Percentiles rank a stretch among this genome's conserved stretches.
phyloP scores from a whole-genome alignment of 1,140 invertebrate species.

The Metopolophium dirhodum region DNA sequence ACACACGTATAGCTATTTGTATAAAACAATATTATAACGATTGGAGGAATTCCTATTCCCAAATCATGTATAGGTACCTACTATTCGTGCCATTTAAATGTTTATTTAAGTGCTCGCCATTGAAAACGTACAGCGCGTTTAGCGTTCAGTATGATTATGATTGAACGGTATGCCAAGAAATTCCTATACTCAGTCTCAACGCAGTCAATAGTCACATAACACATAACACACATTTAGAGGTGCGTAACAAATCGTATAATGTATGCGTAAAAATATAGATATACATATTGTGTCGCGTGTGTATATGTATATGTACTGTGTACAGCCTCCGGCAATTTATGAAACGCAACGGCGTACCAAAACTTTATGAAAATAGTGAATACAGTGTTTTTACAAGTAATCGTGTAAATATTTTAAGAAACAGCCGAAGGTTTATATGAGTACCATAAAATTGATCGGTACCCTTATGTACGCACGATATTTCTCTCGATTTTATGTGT shows the following conservation, averaged over 20 bases:
- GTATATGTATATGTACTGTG: not conserved
- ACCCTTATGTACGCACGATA: not conserved
- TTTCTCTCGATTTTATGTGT: not conserved
- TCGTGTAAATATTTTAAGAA: not conserved
- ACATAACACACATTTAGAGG: not conserved
- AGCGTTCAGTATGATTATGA: not conserved
- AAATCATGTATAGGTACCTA: not conserved
- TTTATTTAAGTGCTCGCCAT: not conserved
- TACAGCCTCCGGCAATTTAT: not conserved
- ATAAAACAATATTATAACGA: not conserved
- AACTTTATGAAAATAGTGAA: not conserved
- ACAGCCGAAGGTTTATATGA: not conserved
- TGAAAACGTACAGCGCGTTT: not conserved
- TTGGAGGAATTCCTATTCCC: not conserved
- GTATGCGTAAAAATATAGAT: not conserved
- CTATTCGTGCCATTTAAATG: not conserved
- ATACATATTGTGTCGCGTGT: not conserved
- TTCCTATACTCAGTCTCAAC: not conserved
- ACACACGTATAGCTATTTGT: not conserved
- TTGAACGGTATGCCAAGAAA: conserved; percentile 21
- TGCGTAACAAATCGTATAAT: conserved; percentile 11
- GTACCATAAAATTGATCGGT: not conserved
- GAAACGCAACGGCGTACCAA: not conserved
- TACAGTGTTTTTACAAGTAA: no score
- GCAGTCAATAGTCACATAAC: not conserved